Conservation (phyloP, 2,888 invertebrate species). For the Dinocampus coccinellae region DNA sequence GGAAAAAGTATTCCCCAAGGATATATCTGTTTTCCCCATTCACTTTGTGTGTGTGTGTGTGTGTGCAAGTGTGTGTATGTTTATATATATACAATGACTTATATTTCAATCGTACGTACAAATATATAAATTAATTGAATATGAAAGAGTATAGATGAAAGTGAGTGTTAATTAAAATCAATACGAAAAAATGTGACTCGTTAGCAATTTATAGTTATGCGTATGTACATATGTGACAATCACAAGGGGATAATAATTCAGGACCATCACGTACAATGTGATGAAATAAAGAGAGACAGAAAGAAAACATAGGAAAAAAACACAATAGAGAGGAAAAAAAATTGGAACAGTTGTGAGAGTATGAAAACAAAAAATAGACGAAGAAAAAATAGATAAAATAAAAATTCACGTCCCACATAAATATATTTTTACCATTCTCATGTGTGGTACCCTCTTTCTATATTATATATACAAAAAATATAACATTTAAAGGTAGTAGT, state of each 20-base stretch:
- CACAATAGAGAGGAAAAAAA: too few relatives aligned
- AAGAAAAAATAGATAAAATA: background rate
- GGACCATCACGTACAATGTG: background rate
- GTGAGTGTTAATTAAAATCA: conserved; percentile 2
- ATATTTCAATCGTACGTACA: too few relatives aligned
- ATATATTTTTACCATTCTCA: conserved; percentile 26
- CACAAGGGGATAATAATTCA: conserved; percentile 8
- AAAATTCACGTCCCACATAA: background rate
- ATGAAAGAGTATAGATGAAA: background rate
- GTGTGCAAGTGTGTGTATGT: too few relatives aligned
- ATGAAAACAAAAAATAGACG: background rate
- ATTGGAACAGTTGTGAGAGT: background rate
- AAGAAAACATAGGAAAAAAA: conserved; percentile 3
- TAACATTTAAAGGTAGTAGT: conserved; percentile 21
- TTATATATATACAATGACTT: too few relatives aligned
- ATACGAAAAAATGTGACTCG: conserved; percentile 16
- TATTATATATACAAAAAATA: background rate
- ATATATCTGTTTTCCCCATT: background rate
- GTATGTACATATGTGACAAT: background rate
- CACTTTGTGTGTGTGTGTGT: too few relatives aligned
- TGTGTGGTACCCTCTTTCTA: background rate
- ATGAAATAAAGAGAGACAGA: conserved; percentile 16
- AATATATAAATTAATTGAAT: background rate
- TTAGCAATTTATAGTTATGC: background rate
- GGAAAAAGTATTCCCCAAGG: background rate